Base-by-base conservation (phyloP, 2,113 vertebrate genomes). In the Ceyx margarethae region DNA sequence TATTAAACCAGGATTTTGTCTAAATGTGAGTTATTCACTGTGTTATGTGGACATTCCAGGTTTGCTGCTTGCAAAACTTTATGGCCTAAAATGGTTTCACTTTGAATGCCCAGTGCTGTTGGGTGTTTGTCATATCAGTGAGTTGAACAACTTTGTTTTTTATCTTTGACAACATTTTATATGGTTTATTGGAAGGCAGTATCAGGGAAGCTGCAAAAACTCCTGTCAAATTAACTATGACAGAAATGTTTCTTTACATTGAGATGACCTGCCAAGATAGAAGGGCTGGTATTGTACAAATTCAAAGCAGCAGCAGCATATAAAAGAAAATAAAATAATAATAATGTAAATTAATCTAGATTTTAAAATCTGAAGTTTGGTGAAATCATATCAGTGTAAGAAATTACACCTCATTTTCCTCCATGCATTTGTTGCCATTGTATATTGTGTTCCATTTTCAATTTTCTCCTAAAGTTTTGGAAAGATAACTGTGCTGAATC, bases 361-460 rank as follows among this genome's bases (percentile, higher is more conserved):
- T n/a, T 3, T 20, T 31, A 46, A 81, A 85, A 64, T 46, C 7
- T 19, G 12, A 50, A 76, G 20, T 5, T 4, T 56, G 25, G 1
- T 80, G 31, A 64, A 81, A 16, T 60, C 4, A 7, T 31, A 43
- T 20, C 45, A 40, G 18, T 33, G 29, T 21, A 33, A 78, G 56
- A 42, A 37, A 66, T 43, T 57, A 31, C 8, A 37, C 3, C 5
- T 64, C 7, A 8, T 68, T 60, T 84, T 15, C 16, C 23, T 19
- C 29, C 5, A 25, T 16, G 12, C 0, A 0, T 15, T 61, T 73
- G 5, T 51, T 62, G 21, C 4, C 13, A 13, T 15, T 5, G 13
- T 53, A 25, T 2, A 1, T 10, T n/a, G 4, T 18, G 51, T 43
- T 72, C 26, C 11, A 35, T 68, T 83, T 73, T 77, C 42, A 23